Evolutionary conservation across 2,797 vertebrate species (phyloP), one percentile per base, ranked within the genome.

Genomic region (Melanotaenia pygmaea): DNA sequence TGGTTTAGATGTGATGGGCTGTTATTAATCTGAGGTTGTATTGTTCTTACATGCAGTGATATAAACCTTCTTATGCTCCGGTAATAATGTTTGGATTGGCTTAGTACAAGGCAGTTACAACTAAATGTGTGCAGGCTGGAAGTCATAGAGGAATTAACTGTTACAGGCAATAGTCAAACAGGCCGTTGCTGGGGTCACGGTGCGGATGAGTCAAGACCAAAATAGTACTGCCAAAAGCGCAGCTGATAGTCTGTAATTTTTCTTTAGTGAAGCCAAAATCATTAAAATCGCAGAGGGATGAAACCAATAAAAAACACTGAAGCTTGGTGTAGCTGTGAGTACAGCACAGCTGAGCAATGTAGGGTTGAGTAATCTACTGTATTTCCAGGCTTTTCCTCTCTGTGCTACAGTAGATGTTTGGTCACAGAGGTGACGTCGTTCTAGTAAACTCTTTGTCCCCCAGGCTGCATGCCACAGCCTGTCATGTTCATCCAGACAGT

Each of bases 401-500:
- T 67, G 59, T 72, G 65, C 79, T 60, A 63, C 79, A 65, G 77
- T 70, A 38, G 56, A 28, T n/a, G 20, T 47, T 30, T 20, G 16
- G 69, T 64, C 79, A 89, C 79, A 90, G 81, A 89, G 84, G 77
- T 80, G 79, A 80, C 73, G 38, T 43, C 59, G 79, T 93, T 93
- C 91, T 86, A 92, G 91, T 90, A 86, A 83, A 86, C 79, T 90
- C 90, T 67, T 56, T 38, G 59, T 68, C 70, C 81, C 80, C 59
- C 64, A 65, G 70, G 62, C 79, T 8, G 5, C 35, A 37, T 0
- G 80, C 78, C 61, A 26, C 76, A 12, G 64, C 50, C 67, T 26
- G 65, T 62, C 73, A 59, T 75, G 80, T 77, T 76, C 62, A 59
- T 24, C 73, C 84, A 58, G 90, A 72, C 81, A 68, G 67, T 66